Evolutionary conservation across 2,113 vertebrate species (phyloP), one percentile per base, ranked within the genome.

Genomic region (Herpailurus yagouaroundi): DNA sequence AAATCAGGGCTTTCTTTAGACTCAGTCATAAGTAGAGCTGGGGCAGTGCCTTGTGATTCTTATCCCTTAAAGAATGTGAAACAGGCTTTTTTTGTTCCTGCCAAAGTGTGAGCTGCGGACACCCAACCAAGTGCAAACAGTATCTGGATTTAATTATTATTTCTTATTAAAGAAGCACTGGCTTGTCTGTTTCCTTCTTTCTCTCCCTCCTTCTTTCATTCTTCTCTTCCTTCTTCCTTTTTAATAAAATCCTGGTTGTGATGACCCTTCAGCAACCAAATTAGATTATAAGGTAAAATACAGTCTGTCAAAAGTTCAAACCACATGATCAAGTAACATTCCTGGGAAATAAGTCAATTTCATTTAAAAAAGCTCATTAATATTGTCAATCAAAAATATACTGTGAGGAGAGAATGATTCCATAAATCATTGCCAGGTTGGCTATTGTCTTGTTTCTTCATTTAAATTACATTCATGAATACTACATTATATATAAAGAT

Each of bases 401-500:
- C 64, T 57, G 1, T 68, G 89, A 98, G 80, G 93, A 94, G 41
- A 97, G 84, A 98, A 89, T 81, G 19, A 96, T 25, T 87, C 77
- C 50, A 96, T 84, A 95, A 82, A 88, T 94, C 57, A 92, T 69
- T 15, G n/a, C 69, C 57, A 89, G 66, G 29, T 5, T 97, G 97
- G 76, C 85, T 52, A 55, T 55, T 31, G 45, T 81, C 52, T 94
- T 89, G 19, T 63, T 93, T 96, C 90, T 97, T 97, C 84, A 96
- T 71, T 97, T 95, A 91, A 95, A 96, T 93, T 94, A 97, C 36
- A 97, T 80, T 96, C 82, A 95, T 80, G 55, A 98, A 95, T 93
- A 96, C 60, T 98, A 90, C 60, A 96, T 95, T 94, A 91, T 88
- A 91, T 48, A 95, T 84, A 90, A 97, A 92, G 83, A 92, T 10